Evolutionary conservation across 2,113 vertebrate species (phyloP).

Genomic region (Fulmarus glacialis): DNA sequence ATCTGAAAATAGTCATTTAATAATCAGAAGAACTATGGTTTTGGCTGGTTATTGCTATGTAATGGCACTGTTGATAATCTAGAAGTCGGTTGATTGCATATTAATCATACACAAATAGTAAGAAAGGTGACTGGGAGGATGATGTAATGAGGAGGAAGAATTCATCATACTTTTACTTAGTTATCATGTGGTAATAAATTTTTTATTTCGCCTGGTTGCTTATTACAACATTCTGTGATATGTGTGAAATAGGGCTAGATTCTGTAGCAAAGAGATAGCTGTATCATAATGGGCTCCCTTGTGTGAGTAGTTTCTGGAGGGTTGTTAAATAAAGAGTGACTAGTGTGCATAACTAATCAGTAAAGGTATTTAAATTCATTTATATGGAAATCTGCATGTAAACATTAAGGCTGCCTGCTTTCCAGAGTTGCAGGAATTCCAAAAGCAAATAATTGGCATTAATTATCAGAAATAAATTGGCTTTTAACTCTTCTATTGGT

Average conservation of each 20-base stretch:
- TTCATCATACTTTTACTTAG: background rate
- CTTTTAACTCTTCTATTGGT: background rate
- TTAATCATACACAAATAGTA: background rate
- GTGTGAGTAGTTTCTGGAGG: background rate
- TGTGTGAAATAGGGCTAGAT: background rate
- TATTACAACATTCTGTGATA: background rate
- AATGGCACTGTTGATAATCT: background rate
- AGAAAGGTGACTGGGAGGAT: background rate
- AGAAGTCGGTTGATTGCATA: background rate
- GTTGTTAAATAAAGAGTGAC: background rate
- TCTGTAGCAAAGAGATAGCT: background rate
- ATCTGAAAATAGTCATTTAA: background rate
- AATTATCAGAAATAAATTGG: background rate
- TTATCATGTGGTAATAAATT: background rate
- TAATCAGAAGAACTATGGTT: background rate
- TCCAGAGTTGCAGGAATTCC: background rate
- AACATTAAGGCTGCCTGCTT: background rate
- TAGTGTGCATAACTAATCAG: background rate
- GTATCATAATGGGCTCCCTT: background rate
- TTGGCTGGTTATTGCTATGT: background rate
- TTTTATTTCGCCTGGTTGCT: background rate
- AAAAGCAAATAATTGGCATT: background rate
- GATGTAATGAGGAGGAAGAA: background rate
- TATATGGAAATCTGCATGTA: background rate
- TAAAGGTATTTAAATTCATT: background rate